These are phyloP conservation scores for Melitaea athalia DNA, from an alignment of 2,888 invertebrate species.

Conservation along the genomic window DNA sequence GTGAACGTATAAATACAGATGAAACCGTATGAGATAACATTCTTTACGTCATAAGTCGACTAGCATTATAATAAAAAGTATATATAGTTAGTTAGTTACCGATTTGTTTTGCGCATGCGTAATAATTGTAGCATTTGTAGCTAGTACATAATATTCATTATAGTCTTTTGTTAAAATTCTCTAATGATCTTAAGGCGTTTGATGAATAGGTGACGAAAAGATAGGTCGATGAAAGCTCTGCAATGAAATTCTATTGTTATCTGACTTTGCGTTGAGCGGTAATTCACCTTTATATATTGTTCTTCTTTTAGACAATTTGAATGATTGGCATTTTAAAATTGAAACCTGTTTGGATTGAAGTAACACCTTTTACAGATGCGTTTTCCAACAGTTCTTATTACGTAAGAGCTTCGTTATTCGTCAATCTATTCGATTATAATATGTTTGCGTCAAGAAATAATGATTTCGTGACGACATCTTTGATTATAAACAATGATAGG, in stretches of 20 bases:
- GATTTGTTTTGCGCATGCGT: background rate
- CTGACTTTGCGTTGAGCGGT: slow-evolving; percentile 61
- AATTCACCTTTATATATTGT: slow-evolving; percentile 59
- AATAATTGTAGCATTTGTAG: background rate
- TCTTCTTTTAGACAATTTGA: slow-evolving; percentile 59
- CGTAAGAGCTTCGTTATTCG: slow-evolving; percentile 34
- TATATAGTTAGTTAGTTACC: too few species aligned
- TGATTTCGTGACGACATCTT: slow-evolving; percentile 21
- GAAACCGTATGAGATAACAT: too few species aligned
- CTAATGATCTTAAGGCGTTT: slow-evolving; percentile 27
- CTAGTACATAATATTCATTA: slow-evolving; percentile 10
- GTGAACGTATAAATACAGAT: too few species aligned
- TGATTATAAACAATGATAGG: slow-evolving; percentile 3
- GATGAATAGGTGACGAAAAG: slow-evolving; percentile 48
- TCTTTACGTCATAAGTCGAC: too few species aligned
- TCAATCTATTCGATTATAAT: slow-evolving; percentile 30
- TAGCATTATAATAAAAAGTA: too few species aligned
- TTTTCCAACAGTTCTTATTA: slow-evolving; percentile 35
- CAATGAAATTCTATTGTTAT: slow-evolving; percentile 65
- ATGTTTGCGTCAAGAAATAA: slow-evolving; percentile 15
- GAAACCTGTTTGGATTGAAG: slow-evolving; percentile 31
- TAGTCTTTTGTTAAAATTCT: slow-evolving; percentile 17
- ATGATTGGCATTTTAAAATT: slow-evolving; percentile 42
- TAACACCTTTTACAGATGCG: slow-evolving; percentile 39
- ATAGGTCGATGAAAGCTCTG: slow-evolving; percentile 61